Evolutionary conservation across 2,888 invertebrate genomes (phyloP), one percentile per base, ranked within the genome.

Genomic region (Drosophila infuscata): DNA sequence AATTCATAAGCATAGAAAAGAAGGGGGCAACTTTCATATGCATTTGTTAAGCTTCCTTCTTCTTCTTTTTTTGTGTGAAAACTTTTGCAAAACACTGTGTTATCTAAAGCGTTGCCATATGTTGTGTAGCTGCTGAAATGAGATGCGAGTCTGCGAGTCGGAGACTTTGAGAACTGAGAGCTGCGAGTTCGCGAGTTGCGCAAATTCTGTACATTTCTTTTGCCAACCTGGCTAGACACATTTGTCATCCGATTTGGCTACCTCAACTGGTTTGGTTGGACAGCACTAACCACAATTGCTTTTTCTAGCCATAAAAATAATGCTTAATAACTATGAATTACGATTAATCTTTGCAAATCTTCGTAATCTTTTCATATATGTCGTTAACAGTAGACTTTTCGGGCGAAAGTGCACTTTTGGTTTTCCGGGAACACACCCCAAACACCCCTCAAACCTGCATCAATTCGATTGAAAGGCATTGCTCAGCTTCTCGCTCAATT

Each of bases 211-310:
- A 35, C 20, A 48, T 54, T 56, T 69, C 49, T 63, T 56, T 61
- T 64, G 63, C 56, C 61, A 35, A 46, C 46, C 57, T 43, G 90
- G 82, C 91, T 88, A 91, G 90, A 91, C 90, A 76, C 91, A 91
- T 91, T 88, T 90, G 80, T 91, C 89, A 91, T 86, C 56, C 69
- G 72, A 66, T 75, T 83, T 83, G 62, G 51, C 68, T 60, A 62
- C 64, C 73, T 56, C 9, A 56, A 17, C 71, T 68, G 59, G 30
- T 78, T 69, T 80, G 78, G 75, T 82, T 75, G 66, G 54, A 51
- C n/a, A 25, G 54, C 73, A 66, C 46, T 74, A 76, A 74, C 88
- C 83, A 43, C 88, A 80, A 70, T 71, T 69, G 69, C 67, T 60
- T 69, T 61, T 69, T 52, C 29, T 8, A 64, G 41, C 76, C 76